phyloP scores from a whole-genome alignment of 1,140 invertebrate genomes.

The Orchestia grillus region DNA sequence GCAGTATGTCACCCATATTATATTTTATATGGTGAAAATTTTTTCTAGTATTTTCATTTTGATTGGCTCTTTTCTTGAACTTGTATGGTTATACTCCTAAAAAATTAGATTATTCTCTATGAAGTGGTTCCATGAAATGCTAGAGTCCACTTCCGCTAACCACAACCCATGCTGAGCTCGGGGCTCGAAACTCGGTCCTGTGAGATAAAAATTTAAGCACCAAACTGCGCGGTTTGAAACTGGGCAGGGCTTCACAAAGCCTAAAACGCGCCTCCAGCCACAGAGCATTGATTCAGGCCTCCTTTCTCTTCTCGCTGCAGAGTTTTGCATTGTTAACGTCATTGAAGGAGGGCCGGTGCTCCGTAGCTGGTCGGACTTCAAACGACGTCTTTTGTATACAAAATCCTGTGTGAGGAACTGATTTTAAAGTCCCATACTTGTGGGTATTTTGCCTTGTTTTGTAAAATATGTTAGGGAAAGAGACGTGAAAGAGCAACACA shows the following conservation, averaged over 20 bases:
- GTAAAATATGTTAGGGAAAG: background rate
- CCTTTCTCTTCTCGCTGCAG: slow-evolving; percentile 19
- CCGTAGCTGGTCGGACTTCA: background rate
- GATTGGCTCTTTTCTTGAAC: background rate
- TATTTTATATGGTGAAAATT: background rate
- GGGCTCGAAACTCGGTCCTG: background rate
- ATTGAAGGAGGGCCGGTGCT: slow-evolving; percentile 1
- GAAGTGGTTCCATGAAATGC: background rate
- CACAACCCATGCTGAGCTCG: slow-evolving; percentile 23
- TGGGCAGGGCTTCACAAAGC: background rate
- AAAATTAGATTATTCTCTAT: background rate
- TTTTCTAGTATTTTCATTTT: background rate
- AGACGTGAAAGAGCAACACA: background rate
- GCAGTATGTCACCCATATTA: background rate
- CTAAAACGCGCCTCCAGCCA: slow-evolving; percentile 30
- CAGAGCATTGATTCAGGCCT: slow-evolving; percentile 30
- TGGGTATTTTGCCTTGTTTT: background rate
- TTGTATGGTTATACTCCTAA: background rate
- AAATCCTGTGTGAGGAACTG: background rate
- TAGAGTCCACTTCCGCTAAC: background rate
- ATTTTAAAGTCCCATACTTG: background rate
- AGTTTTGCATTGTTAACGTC: slow-evolving; percentile 45
- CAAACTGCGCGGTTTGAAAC: slow-evolving; percentile 27
- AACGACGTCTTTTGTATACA: background rate
- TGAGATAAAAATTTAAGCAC: background rate